These are phyloP conservation scores for Epiperipatus broadwayi DNA, from an alignment of 2,888 invertebrate genomes.

Conservation along the genomic window DNA sequence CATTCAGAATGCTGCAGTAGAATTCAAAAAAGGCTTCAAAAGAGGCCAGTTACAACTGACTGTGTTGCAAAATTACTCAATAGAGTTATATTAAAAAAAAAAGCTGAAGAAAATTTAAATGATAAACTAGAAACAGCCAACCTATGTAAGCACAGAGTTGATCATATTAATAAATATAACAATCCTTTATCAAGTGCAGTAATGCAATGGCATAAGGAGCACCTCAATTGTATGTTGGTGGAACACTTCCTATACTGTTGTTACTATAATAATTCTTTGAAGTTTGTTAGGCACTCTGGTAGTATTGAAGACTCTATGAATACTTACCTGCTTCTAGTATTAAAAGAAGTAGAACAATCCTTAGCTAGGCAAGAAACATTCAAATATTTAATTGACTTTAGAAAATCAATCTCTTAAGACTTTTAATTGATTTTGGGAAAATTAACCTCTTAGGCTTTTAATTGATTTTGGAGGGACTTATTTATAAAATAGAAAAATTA, in stretches of 20 bases:
- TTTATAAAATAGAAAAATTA: too few species aligned
- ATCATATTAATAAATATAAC: constrained; percentile 57
- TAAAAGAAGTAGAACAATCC: constrained; percentile 53
- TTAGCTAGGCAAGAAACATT: constrained; percentile 57
- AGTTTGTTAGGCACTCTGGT: constrained; percentile 54
- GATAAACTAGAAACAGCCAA: constrained; percentile 77
- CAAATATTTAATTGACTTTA: constrained; percentile 70
- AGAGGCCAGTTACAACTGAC: constrained; percentile 32
- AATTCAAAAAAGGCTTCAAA: constrained; percentile 50
- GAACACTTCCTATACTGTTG: constrained; percentile 88
- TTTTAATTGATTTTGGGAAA: too few species aligned
- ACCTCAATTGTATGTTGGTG: constrained; percentile 84
- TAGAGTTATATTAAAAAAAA: constrained; percentile 73
- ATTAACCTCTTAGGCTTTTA: too few species aligned
- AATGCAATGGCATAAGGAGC: constrained; percentile 60
- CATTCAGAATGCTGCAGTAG: constrained; percentile 54
- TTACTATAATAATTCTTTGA: constrained; percentile 79
- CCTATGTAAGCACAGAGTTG: constrained; percentile 73
- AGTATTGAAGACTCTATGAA: constrained; percentile 66
- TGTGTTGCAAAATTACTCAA: constrained; percentile 62
- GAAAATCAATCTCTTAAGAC: too few species aligned
- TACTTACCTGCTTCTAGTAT: constrained; percentile 42
- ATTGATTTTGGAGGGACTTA: too few species aligned
- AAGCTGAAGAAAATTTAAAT: constrained; percentile 77
- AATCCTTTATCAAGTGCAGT: too few species aligned